These are phyloP conservation scores for Onychomys arenicola DNA, from an alignment of 2,797 vertebrate genomes.

Conservation along the genomic window DNA sequence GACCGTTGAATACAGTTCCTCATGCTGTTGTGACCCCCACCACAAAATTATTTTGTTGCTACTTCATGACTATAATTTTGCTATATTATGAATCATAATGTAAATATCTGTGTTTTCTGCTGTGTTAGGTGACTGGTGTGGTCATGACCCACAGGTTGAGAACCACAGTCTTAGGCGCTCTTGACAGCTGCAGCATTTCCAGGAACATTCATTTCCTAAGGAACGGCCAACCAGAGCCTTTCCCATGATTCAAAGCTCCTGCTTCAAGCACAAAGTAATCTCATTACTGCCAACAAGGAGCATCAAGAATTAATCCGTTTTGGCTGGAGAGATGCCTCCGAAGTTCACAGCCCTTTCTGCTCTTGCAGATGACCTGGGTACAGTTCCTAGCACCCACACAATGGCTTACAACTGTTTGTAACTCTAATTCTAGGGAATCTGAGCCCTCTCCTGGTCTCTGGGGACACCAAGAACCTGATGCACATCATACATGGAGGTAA, in stretches of 20 bases:
- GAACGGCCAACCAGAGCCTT: neutral
- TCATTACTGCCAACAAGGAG: slow-evolving; percentile 42
- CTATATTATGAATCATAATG: neutral
- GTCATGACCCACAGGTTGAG: neutral
- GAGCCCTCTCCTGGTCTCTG: neutral
- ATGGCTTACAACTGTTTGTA: neutral
- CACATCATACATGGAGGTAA: neutral
- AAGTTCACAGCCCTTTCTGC: neutral
- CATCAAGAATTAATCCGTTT: slow-evolving; percentile 16
- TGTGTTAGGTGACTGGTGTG: neutral
- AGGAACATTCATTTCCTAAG: neutral
- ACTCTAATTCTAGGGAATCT: neutral
- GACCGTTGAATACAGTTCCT: neutral
- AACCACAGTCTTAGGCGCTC: neutral
- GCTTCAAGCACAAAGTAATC: neutral
- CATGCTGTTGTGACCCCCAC: neutral
- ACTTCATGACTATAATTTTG: neutral
- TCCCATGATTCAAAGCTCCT: neutral
- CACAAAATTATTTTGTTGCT: neutral
- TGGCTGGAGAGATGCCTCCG: neutral
- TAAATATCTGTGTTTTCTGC: neutral
- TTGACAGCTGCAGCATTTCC: neutral
- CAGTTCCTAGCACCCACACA: neutral
- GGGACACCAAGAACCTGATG: neutral
- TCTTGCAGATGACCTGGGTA: neutral